A percentile compares a stretch with the other conserved stretches of the same genome.
phyloP scores from a whole-genome alignment of 2,113 vertebrate species.

The Numida meleagris region DNA sequence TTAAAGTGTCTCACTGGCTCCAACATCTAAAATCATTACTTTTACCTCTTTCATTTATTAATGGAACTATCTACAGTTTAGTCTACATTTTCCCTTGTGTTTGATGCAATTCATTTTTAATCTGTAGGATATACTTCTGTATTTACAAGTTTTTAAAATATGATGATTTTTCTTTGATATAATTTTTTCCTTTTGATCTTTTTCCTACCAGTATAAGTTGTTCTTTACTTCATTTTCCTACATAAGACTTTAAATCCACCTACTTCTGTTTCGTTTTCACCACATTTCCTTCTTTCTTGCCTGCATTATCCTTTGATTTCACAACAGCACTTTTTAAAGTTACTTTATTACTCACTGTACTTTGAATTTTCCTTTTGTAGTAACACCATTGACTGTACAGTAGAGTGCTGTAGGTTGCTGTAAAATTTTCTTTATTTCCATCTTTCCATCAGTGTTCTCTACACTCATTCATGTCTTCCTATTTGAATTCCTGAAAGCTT shows the following conservation, averaged over 20 bases:
- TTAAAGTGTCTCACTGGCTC: background rate
- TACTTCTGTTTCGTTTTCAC: background rate
- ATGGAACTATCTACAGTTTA: background rate
- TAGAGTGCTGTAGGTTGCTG: background rate
- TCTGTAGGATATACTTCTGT: background rate
- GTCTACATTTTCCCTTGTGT: constrained; percentile 7
- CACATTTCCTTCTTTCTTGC: background rate
- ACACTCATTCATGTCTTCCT: background rate
- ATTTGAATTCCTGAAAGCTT: background rate
- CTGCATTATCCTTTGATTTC: background rate
- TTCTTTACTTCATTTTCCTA: background rate
- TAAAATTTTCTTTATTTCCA: background rate
- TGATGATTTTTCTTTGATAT: constrained; percentile 30
- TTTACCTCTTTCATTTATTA: constrained; percentile 27
- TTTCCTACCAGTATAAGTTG: background rate
- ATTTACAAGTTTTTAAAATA: constrained; percentile 18
- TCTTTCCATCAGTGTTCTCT: background rate
- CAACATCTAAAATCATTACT: background rate
- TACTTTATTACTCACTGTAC: background rate
- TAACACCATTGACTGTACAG: background rate
- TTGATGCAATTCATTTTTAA: background rate
- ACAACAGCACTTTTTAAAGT: background rate
- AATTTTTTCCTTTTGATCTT: background rate
- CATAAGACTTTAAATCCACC: background rate
- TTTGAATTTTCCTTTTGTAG: background rate